Conservation (phyloP, 2,113 vertebrate species). For the Channa maculata region DNA sequence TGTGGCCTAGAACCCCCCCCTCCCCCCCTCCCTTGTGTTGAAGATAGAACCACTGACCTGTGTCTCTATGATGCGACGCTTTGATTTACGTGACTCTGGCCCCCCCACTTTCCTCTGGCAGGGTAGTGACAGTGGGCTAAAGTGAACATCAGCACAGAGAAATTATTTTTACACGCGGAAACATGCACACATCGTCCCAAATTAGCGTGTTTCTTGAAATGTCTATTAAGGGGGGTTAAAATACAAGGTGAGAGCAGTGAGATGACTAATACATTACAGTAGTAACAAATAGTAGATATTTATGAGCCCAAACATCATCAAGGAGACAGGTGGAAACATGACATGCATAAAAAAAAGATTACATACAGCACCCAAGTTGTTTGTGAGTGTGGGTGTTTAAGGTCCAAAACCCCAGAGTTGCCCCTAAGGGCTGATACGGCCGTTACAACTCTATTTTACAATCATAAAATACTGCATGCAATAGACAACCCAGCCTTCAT, state of each 20-base stretch:
- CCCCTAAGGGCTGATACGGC: slow-evolving; percentile 6
- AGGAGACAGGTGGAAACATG: background rate
- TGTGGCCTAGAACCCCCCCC: slow-evolving; percentile 10
- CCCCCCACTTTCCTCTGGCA: slow-evolving; percentile 81
- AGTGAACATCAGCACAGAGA: slow-evolving; percentile 41
- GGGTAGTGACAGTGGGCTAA: slow-evolving; percentile 82
- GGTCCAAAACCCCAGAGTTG: background rate
- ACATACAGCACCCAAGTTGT: background rate
- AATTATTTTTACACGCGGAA: slow-evolving; percentile 25
- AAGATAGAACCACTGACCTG: slow-evolving; percentile 82
- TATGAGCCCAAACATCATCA: slow-evolving; percentile 1
- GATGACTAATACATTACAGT: background rate
- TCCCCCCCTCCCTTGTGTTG: slow-evolving; percentile 12
- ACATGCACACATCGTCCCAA: slow-evolving; percentile 1
- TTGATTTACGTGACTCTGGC: slow-evolving; percentile 82
- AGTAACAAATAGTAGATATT: background rate
- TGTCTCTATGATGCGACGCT: slow-evolving; percentile 84
- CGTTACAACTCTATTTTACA: too few relatives aligned
- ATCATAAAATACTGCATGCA: background rate
- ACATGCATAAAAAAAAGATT: background rate
- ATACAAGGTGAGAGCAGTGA: background rate
- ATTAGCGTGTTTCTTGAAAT: slow-evolving; percentile 1
- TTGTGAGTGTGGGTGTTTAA: too few relatives aligned
- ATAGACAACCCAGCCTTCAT: background rate
- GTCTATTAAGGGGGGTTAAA: slow-evolving; percentile 8